Percentiles rank a stretch among this genome's conserved stretches.
Evolutionary conservation across 1,140 invertebrate genomes (phyloP).

Genomic region (Drosophila albomicans): DNA sequence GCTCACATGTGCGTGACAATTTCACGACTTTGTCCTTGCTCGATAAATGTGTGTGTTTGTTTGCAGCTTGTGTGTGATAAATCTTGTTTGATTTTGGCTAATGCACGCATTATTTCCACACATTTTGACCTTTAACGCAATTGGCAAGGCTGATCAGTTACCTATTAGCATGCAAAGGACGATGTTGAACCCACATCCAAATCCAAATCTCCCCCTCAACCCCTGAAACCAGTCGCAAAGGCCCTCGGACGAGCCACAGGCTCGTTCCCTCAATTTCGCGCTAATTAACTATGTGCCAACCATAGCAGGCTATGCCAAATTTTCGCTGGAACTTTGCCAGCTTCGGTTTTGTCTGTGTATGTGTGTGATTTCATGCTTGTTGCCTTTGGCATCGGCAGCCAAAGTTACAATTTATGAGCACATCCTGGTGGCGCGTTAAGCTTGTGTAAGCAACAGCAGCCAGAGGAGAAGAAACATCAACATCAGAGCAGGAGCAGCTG

Average conservation of each 20-base stretch:
- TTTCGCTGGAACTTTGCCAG: slow-evolving; percentile 75
- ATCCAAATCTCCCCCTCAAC: too few species aligned
- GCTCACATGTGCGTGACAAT: slow-evolving; percentile 71
- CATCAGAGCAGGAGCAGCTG: neutral
- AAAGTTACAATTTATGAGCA: slow-evolving; percentile 80
- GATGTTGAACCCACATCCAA: neutral
- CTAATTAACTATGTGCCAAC: slow-evolving; percentile 82
- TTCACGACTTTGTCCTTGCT: slow-evolving; percentile 22
- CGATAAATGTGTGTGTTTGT: neutral
- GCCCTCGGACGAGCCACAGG: slow-evolving; percentile 16
- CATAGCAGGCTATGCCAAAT: slow-evolving; percentile 48
- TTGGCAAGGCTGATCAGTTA: slow-evolving; percentile 74
- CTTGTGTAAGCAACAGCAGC: slow-evolving; percentile 68
- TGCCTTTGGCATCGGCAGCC: slow-evolving; percentile 63
- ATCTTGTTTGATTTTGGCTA: slow-evolving; percentile 67
- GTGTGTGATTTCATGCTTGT: slow-evolving; percentile 80
- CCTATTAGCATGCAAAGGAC: slow-evolving; percentile 70
- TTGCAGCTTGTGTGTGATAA: slow-evolving; percentile 51
- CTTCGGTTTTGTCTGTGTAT: slow-evolving; percentile 25
- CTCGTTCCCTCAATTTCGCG: slow-evolving; percentile 72
- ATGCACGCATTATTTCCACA: slow-evolving; percentile 65
- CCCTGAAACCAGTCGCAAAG: neutral
- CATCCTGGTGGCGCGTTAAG: slow-evolving; percentile 66
- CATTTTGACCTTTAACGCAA: slow-evolving; percentile 64
- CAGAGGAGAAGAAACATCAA: neutral